These are phyloP conservation scores for Donacobius atricapilla DNA, from an alignment of 2,113 vertebrate species.

Conservation along the genomic window DNA sequence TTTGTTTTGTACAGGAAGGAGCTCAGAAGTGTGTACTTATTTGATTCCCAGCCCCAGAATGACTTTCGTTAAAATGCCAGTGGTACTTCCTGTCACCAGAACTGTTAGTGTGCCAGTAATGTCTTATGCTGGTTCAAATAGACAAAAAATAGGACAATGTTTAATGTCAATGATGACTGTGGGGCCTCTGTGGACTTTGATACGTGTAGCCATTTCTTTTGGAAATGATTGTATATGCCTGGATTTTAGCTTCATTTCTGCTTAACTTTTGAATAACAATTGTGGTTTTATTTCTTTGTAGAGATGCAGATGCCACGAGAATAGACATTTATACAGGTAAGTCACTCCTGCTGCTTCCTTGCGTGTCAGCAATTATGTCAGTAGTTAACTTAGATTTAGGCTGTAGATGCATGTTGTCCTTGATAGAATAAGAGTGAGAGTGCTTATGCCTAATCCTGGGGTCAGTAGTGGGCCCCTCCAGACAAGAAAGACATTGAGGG, in stretches of 20 bases:
- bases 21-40: not conserved
- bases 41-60: not conserved
- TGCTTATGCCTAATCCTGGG: not conserved
- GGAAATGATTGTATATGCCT: not conserved
- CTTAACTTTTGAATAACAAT: not conserved
- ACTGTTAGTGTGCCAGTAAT: not conserved
- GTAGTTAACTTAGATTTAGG: not conserved
- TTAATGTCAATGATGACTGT: not conserved
- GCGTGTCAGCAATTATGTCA: not conserved
- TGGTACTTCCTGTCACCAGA: not conserved
- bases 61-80: not conserved
- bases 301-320: conserved; percentile 95
- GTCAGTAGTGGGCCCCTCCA: not conserved
- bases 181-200: not conserved
- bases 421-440: not conserved
- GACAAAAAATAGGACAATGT: not conserved
- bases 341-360: conserved; percentile 1
- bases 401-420: not conserved
- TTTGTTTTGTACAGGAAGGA: not conserved
- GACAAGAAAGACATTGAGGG: not conserved
- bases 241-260: not conserved
- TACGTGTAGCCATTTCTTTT: not conserved
- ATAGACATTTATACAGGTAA: conserved; percentile 97
- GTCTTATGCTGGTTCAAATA: not conserved
- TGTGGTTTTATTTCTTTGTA: conserved; percentile 66